These are phyloP conservation scores for Virgularia gustaviana DNA, from an alignment of 92 coral and sea anemone genomes.

Conservation along the genomic window DNA sequence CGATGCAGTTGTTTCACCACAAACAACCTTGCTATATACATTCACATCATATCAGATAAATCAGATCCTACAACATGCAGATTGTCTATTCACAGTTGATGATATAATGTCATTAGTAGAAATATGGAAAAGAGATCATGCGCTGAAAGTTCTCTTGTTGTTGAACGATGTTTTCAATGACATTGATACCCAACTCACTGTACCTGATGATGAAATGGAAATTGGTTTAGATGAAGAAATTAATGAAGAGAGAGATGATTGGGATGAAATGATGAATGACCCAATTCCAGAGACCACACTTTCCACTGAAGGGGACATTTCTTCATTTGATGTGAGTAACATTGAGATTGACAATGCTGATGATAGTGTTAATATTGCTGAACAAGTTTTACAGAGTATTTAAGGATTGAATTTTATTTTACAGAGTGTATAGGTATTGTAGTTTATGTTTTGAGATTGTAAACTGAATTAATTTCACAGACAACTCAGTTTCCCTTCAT, in stretches of 20 bases:
- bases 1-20: not conserved
- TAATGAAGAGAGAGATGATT: conserved; percentile 1
- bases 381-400: not conserved
- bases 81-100: too few species aligned
- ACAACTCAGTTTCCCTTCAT: too few species aligned
- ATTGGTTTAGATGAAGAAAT: conserved; percentile 12
- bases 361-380: not conserved
- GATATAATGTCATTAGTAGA: conserved; percentile 8
- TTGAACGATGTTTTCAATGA: conserved; percentile 20
- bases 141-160: conserved; percentile 2
- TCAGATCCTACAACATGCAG: too few species aligned
- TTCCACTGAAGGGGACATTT: not conserved
- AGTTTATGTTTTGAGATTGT: too few species aligned
- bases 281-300: not conserved
- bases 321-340: not conserved
- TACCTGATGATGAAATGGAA: conserved; percentile 23
- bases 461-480: too few species aligned
- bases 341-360: not conserved
- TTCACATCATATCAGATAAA: too few species aligned
- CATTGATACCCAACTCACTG: conserved; percentile 14
- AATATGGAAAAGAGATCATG: conserved; percentile 8
- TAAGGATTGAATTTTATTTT: too few species aligned
- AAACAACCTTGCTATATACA: not conserved
- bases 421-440: too few species aligned
- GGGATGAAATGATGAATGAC: not conserved